Percentiles rank a stretch among this genome's conserved stretches.
These are phyloP conservation scores for Ophioderma brevispina DNA, from an alignment of 35 echinoderm and acorn worm genomes.

Conservation along the genomic window DNA sequence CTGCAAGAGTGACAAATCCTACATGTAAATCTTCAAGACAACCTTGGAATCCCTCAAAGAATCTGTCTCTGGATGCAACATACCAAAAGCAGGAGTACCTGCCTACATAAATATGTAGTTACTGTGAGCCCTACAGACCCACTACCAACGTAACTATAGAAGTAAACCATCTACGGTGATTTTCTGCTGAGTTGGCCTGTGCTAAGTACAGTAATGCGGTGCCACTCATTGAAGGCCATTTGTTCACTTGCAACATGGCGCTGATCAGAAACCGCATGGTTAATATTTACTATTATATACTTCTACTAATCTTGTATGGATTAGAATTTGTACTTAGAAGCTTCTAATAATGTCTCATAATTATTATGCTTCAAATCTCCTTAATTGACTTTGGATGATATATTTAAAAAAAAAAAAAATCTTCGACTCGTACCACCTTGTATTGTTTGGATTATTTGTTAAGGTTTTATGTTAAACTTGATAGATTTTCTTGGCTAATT, in stretches of 20 bases:
- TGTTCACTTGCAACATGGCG: slow-evolving; percentile 48
- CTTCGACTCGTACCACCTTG: no score
- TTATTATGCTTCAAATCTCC: neutral
- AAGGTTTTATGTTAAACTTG: no score
- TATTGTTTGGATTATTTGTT: no score
- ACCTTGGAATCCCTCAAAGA: slow-evolving; percentile 67
- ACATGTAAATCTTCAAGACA: slow-evolving; percentile 87
- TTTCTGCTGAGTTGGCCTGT: no score
- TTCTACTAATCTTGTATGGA: slow-evolving; percentile 53
- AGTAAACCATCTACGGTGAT: slow-evolving; percentile 62
- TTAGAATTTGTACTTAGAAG: neutral
- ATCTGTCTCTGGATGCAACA: slow-evolving; percentile 47
- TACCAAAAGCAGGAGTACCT: slow-evolving; percentile 33
- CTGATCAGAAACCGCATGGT: no score
- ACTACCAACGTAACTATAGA: slow-evolving; percentile 30
- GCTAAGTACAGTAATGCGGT: slow-evolving; percentile 58
- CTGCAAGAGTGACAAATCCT: no score
- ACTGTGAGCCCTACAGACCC: slow-evolving; percentile 61
- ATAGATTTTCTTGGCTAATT: no score
- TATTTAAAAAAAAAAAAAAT: neutral
- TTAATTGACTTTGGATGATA: neutral
- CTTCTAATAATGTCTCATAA: neutral
- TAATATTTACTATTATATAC: no score
- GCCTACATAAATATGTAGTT: slow-evolving; percentile 60
- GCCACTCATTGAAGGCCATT: slow-evolving; percentile 71